A percentile compares a stretch with the other conserved stretches of the same genome.
phyloP scores from a whole-genome alignment of 2,113 vertebrate genomes.

The Emydura subglobosa region DNA sequence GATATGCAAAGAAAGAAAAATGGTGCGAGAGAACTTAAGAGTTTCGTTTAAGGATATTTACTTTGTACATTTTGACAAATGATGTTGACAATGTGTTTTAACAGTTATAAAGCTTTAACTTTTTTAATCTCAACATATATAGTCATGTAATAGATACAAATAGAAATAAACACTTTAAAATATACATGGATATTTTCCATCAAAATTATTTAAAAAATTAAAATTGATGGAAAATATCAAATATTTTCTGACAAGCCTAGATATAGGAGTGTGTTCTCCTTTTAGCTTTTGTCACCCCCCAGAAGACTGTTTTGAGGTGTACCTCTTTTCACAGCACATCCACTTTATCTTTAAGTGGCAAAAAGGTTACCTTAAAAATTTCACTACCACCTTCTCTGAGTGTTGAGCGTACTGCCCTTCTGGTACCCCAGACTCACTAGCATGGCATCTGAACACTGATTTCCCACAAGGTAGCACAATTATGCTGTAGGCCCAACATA shows the following conservation, averaged over 20 bases:
- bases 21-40: not conserved
- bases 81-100: not conserved
- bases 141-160: not conserved
- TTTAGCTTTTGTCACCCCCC: not conserved
- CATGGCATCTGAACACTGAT: not conserved
- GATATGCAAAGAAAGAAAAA: not conserved
- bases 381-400: not conserved
- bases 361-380: not conserved
- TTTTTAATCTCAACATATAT: not conserved
- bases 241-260: not conserved
- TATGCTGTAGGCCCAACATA: not conserved
- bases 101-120: not conserved
- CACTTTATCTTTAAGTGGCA: not conserved
- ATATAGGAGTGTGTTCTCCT: not conserved
- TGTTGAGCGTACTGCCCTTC: not conserved
- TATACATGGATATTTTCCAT: not conserved
- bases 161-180: not conserved
- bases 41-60: not conserved
- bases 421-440: not conserved
- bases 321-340: not conserved
- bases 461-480: not conserved
- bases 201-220: not conserved
- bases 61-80: not conserved
- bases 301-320: slow-evolving; percentile 1
- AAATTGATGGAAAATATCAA: not conserved